These are phyloP conservation scores for Neomonachus schauinslandi DNA, from an alignment of 2,113 vertebrate genomes.

Conservation along the genomic window DNA sequence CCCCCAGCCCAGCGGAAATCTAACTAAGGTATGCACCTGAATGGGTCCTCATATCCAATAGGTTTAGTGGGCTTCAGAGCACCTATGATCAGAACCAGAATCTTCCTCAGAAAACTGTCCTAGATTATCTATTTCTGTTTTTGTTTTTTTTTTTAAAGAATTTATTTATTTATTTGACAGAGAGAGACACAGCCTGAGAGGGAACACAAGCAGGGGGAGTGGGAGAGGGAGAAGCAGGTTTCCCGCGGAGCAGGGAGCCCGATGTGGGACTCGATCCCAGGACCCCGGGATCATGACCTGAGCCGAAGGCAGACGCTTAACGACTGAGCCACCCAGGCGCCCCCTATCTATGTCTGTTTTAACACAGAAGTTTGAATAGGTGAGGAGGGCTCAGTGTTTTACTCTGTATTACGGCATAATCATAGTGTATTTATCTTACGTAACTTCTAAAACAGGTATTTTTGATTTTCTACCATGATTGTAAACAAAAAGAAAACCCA, in stretches of 20 bases:
- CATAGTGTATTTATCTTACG: slow-evolving; percentile 1
- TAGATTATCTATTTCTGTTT: not conserved
- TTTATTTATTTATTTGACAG: no score
- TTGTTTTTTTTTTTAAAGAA: no score
- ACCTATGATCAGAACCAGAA: not conserved
- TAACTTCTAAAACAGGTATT: slow-evolving; percentile 21
- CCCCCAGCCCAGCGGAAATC: not conserved
- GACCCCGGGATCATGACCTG: no score
- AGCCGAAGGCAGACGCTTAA: no score
- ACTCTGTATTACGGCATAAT: not conserved
- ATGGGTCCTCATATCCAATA: not conserved
- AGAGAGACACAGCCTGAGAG: no score
- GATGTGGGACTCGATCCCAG: no score
- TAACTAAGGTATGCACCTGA: not conserved
- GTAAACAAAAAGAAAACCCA: slow-evolving; percentile 26
- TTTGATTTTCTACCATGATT: slow-evolving; percentile 1
- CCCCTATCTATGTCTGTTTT: not conserved
- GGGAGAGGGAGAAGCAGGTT: no score
- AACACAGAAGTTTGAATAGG: not conserved
- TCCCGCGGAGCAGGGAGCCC: no score
- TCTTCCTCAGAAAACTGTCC: not conserved
- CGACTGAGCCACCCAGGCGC: no score
- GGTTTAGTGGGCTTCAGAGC: not conserved
- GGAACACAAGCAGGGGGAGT: no score
- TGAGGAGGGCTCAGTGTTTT: not conserved